Evolutionary conservation across 2,797 vertebrate species (phyloP).

Genomic region (Pygocentrus nattereri): DNA sequence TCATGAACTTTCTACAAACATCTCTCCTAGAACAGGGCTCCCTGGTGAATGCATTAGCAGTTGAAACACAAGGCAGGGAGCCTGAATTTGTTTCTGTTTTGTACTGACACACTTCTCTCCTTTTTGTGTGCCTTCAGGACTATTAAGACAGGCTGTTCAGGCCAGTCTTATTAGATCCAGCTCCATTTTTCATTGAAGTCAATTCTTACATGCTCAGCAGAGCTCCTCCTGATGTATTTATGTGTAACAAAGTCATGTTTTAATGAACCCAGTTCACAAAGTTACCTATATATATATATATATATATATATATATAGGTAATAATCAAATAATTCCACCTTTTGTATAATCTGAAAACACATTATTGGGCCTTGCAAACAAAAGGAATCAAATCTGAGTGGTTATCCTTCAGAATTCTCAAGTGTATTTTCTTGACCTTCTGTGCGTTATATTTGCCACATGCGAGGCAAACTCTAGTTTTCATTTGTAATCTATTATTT

Average conservation of each 20-base stretch:
- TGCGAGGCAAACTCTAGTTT: slow-evolving; percentile 67
- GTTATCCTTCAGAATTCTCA: slow-evolving; percentile 51
- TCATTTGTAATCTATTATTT: slow-evolving; percentile 82
- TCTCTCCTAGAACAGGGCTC: slow-evolving; percentile 36
- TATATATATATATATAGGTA: too few relatives aligned
- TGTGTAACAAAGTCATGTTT: slow-evolving; percentile 34
- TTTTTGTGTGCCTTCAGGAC: background rate
- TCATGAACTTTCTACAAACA: slow-evolving; percentile 63
- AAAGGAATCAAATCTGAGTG: slow-evolving; percentile 5
- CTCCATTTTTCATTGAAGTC: background rate
- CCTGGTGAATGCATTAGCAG: slow-evolving; percentile 43
- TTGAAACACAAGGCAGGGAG: slow-evolving; percentile 58
- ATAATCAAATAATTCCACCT: slow-evolving; percentile 5
- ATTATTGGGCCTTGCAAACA: background rate
- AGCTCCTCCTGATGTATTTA: slow-evolving; percentile 34
- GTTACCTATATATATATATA: slow-evolving; percentile 44
- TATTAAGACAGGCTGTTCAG: slow-evolving; percentile 8
- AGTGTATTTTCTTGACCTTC: slow-evolving; percentile 65
- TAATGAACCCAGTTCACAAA: slow-evolving; percentile 49
- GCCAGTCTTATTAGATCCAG: background rate
- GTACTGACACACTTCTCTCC: slow-evolving; percentile 21
- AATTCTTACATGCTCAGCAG: background rate
- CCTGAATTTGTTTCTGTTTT: slow-evolving; percentile 53
- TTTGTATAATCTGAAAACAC: background rate
- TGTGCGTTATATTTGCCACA: slow-evolving; percentile 63